Evolutionary conservation across 2,888 invertebrate genomes (phyloP).

Genomic region (Callyntrura guangdongensis): DNA sequence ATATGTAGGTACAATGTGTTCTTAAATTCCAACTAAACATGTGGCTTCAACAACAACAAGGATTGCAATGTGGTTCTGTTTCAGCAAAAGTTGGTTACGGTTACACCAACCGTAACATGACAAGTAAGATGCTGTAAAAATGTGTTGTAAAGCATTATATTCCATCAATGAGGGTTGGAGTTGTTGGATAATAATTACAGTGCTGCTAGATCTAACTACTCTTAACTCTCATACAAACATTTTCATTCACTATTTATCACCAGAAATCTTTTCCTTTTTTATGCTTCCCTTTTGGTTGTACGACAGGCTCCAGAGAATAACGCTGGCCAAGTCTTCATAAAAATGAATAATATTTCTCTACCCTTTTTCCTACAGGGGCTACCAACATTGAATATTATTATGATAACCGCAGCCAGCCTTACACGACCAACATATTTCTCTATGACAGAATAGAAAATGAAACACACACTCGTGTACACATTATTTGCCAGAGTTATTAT

Average conservation of each 20-base stretch:
- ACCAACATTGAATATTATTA: not conserved
- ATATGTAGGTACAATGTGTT: too few species aligned
- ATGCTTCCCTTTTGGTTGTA: slow-evolving; percentile 17
- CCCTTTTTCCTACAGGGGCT: not conserved
- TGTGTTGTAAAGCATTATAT: not conserved
- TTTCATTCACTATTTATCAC: slow-evolving; percentile 72
- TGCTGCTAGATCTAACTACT: not conserved
- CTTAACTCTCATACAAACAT: slow-evolving; percentile 5
- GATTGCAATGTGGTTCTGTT: too few species aligned
- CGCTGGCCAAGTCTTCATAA: slow-evolving; percentile 4
- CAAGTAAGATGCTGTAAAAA: too few species aligned
- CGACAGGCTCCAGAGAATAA: slow-evolving; percentile 55
- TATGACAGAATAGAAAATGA: slow-evolving; percentile 68
- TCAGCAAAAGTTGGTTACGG: too few species aligned
- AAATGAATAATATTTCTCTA: slow-evolving; percentile 43
- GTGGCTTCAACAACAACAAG: not conserved
- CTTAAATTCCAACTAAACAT: not conserved
- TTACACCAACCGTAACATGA: not conserved
- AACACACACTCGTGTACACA: slow-evolving; percentile 34
- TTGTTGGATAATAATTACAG: not conserved
- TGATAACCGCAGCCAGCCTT: slow-evolving; percentile 5
- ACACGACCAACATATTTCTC: not conserved
- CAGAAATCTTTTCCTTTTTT: slow-evolving; percentile 54
- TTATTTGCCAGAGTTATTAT: slow-evolving; percentile 67
- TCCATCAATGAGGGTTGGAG: not conserved